Evolutionary conservation across 2,888 invertebrate genomes (phyloP), one percentile per base, ranked within the genome.

Genomic region (Melieria picta): DNA sequence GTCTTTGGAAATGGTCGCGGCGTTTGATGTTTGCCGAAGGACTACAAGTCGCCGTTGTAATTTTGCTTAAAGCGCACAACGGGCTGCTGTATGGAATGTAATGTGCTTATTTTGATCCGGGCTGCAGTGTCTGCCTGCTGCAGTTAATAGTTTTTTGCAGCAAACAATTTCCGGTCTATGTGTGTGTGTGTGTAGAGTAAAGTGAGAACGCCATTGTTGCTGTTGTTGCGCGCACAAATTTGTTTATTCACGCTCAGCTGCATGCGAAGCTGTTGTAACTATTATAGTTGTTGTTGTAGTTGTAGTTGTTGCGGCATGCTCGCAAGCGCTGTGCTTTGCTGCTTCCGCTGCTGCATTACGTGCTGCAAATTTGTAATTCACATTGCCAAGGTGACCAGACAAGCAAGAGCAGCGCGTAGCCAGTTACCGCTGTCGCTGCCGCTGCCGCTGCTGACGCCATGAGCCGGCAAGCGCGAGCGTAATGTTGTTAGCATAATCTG

Each of bases 91-190:
- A 13, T 52, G 13, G 6, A 52, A 11, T n/a, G 13, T 52, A 52
- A 52, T 52, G 11, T 13, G 13, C 52, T 52, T 52, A 52, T 52
- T 52, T 52, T 52, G 52, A n/a, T 52, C 5, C 52, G 4, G n/a
- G 13, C 5, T 52, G 52, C 13, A n/a, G 11, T 52, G 13, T 62
- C 47, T 46, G n/a, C 4, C 47, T 56, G 63, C 52, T 56, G 48
- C 50, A 61, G 65, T 65, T 72, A 69, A 65, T 69, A 73, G 70
- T 72, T 72, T 72, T 72, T 74, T 71, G 71, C 71, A 55, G 68
- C 74, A 75, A 74, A 74, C 67, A 75, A 75, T 74, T 74, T 75
- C 75, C 75, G 75, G 16, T 16, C 16, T 16, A 52, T 52, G 58
- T 30, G 11, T 42, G 4, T 16, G 16, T 16, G n/a, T 42, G 11